phyloP scores from a whole-genome alignment of 2,797 vertebrate species.

The Alauda arvensis region DNA sequence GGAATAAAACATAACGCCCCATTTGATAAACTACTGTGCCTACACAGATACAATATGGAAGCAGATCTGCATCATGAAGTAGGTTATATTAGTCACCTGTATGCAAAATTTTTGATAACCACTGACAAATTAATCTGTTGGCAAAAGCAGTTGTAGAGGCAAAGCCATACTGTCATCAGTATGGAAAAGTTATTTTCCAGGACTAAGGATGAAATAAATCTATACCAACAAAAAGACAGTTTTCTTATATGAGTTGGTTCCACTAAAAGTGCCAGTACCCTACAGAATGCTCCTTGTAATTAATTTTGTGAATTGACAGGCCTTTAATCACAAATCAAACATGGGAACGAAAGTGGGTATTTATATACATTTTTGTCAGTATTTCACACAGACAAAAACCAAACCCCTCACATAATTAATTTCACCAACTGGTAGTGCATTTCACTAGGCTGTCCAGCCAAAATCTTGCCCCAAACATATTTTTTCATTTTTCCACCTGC shows the following conservation, averaged over 20 bases:
- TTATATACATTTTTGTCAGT: too few species aligned
- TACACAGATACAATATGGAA: fast-evolving
- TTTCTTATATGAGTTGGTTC: not conserved
- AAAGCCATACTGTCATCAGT: not conserved
- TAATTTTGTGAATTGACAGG: not conserved
- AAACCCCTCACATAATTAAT: not conserved
- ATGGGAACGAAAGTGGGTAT: not conserved
- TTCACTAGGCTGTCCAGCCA: not conserved
- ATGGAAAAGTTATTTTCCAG: not conserved
- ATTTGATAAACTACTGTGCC: not conserved
- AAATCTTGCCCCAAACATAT: not conserved
- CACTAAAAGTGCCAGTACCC: not conserved
- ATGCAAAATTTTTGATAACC: not conserved
- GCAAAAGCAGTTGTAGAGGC: not conserved
- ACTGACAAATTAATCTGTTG: not conserved
- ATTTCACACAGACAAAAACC: not conserved
- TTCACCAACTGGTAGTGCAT: not conserved
- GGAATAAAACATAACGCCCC: not conserved
- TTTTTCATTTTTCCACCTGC: not conserved
- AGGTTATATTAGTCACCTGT: not conserved
- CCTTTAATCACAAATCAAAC: not conserved
- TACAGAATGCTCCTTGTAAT: not conserved
- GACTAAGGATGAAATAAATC: not conserved
- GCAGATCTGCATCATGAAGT: not conserved
- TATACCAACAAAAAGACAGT: not conserved